These are phyloP conservation scores for Etia nguti DNA, from an alignment of 2,113 vertebrate genomes.

Conservation along the genomic window DNA sequence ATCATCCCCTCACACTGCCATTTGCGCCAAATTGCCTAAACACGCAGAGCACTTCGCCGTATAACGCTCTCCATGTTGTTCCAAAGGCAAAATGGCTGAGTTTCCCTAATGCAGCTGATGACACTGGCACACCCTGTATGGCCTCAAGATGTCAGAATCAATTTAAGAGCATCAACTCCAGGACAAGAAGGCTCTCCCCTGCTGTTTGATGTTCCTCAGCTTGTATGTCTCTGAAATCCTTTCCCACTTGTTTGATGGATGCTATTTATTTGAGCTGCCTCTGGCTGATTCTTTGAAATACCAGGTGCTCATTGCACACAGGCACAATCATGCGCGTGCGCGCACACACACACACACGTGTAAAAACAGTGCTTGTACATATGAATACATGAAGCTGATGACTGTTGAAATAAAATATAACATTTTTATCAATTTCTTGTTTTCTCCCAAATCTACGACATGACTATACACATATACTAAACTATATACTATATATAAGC, in stretches of 20 bases:
- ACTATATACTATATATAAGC: neutral
- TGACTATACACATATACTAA: neutral
- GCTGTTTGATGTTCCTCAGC: constrained; percentile 38
- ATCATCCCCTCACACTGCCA: neutral
- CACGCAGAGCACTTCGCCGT: constrained; percentile 1
- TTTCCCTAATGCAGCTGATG: constrained; percentile 19
- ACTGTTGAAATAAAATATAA: neutral
- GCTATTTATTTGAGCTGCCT: constrained; percentile 42
- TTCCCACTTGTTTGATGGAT: constrained; percentile 31
- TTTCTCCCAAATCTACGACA: neutral
- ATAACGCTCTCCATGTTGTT: neutral
- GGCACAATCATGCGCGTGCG: neutral
- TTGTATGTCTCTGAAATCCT: constrained; percentile 28
- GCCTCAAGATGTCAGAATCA: constrained; percentile 53
- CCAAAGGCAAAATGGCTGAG: constrained; percentile 10
- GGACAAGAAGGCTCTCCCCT: constrained; percentile 28
- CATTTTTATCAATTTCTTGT: neutral
- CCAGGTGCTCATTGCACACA: constrained; percentile 21
- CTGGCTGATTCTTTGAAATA: constrained; percentile 43
- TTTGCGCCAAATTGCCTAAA: neutral
- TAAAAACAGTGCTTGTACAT: no score
- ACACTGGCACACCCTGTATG: neutral
- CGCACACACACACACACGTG: neutral
- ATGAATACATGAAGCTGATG: neutral
- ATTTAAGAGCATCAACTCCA: constrained; percentile 43